Percentiles rank a stretch among this genome's conserved stretches.
Conservation (phyloP, 1,140 invertebrate species). For the Lasioglossum albipes region DNA sequence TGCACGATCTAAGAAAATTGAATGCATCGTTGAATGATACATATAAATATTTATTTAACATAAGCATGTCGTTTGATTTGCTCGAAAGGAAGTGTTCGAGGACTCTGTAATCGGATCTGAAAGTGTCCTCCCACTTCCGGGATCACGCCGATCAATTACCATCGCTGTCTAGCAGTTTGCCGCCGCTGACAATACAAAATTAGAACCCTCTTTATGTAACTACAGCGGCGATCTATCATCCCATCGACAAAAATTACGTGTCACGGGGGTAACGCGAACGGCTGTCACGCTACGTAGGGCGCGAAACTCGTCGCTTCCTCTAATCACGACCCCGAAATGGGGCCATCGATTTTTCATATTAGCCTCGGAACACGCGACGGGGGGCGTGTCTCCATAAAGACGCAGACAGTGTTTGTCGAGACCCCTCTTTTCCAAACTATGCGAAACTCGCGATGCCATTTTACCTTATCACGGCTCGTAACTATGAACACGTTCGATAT, state of each 20-base stretch:
- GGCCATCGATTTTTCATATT: constrained; percentile 42
- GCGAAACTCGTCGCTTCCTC: constrained; percentile 10
- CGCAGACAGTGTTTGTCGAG: too few species aligned
- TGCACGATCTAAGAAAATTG: too few species aligned
- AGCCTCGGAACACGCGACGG: constrained; percentile 9
- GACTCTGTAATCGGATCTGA: too few species aligned
- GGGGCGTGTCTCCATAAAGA: not conserved
- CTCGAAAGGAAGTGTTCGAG: too few species aligned
- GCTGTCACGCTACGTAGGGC: not conserved
- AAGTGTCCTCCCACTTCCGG: not conserved
- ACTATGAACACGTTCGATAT: too few species aligned
- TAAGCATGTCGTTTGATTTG: too few species aligned
- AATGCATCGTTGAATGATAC: too few species aligned
- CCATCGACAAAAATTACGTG: not conserved
- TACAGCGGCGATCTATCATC: not conserved
- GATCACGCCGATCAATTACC: not conserved
- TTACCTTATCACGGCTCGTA: too few species aligned
- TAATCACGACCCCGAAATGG: constrained; percentile 6
- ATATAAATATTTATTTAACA: too few species aligned
- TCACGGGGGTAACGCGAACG: not conserved
- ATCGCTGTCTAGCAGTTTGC: not conserved
- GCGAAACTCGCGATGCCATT: too few species aligned
- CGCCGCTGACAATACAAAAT: not conserved
- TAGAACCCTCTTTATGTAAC: not conserved
- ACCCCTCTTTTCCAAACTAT: too few species aligned